A percentile compares a stretch with the other conserved stretches of the same genome.
Conservation (phyloP, 2,888 invertebrate species). For the Drosophila hamatofila region DNA sequence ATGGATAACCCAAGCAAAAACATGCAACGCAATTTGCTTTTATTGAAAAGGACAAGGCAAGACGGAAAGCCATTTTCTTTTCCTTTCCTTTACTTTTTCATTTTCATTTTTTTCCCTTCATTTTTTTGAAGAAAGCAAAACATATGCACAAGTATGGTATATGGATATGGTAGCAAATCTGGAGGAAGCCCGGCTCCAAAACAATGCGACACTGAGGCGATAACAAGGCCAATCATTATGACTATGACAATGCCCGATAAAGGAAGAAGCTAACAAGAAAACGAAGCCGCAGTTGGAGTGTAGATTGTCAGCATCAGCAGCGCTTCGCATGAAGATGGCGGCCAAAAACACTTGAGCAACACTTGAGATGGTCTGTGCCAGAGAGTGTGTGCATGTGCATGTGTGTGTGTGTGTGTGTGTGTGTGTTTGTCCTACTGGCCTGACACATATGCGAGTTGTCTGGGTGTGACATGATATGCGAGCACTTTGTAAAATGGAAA, state of each 20-base stretch:
- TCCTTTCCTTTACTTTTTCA: not conserved
- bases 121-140: conserved; percentile 42
- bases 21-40: conserved; percentile 81
- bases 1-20: conserved; percentile 61
- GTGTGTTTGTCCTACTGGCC: conserved; percentile 52
- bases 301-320: conserved; percentile 48
- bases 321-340: conserved; percentile 43
- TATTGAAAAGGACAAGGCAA: conserved; percentile 72
- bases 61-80: conserved; percentile 42
- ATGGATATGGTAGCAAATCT: conserved; percentile 12
- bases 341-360: conserved; percentile 72
- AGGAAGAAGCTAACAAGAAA: conserved; percentile 9
- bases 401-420: conserved; percentile 35
- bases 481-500: conserved; percentile 82
- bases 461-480: conserved; percentile 83
- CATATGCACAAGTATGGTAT: conserved; percentile 36
- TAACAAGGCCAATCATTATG: conserved; percentile 81
- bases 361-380: conserved; percentile 54
- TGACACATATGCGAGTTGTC: conserved; percentile 78
- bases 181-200: conserved; percentile 48
- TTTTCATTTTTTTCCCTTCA: conserved; percentile 16
- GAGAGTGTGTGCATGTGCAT: too few species aligned
- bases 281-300: conserved; percentile 50
- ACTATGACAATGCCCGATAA: conserved; percentile 56
- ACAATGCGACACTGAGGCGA: conserved; percentile 73